Percentiles rank a stretch among this genome's conserved stretches.
These are phyloP conservation scores for Propithecus deckenii DNA, from an alignment of 2,797 vertebrate species.

Conservation along the genomic window DNA sequence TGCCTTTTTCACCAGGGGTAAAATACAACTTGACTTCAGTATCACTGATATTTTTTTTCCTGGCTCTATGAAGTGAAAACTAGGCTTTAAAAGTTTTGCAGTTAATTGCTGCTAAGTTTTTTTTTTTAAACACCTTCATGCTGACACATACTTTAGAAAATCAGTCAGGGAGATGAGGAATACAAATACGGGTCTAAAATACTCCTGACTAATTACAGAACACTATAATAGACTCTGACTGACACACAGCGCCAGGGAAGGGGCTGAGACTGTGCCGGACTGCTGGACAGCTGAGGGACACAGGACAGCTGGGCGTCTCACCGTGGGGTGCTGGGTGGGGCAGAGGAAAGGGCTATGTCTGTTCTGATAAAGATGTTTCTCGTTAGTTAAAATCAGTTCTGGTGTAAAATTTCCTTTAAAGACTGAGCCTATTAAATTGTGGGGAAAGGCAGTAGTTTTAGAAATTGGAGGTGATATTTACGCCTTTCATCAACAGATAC, in stretches of 20 bases:
- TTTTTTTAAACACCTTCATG: conserved; percentile 59
- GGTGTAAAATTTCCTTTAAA: not conserved
- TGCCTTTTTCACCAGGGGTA: conserved; percentile 28
- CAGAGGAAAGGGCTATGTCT: not conserved
- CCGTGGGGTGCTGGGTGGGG: not conserved
- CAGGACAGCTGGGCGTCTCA: not conserved
- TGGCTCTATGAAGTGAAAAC: conserved; percentile 61
- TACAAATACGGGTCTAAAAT: conserved; percentile 61
- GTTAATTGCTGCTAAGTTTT: conserved; percentile 75
- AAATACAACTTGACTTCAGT: conserved; percentile 61
- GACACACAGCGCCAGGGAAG: not conserved
- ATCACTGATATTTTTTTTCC: conserved; percentile 63
- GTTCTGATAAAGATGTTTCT: not conserved
- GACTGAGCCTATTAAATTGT: not conserved
- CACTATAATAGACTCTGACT: not conserved
- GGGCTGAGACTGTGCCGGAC: not conserved
- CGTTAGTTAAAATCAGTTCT: not conserved
- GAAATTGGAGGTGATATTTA: not conserved
- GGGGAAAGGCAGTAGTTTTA: not conserved
- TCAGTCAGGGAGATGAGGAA: conserved; percentile 62
- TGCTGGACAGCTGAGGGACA: not conserved
- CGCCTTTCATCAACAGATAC: not conserved
- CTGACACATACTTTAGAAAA: conserved; percentile 76
- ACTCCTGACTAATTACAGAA: conserved; percentile 42
- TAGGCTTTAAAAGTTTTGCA: conserved; percentile 60